A percentile compares a stretch with the other conserved stretches of the same genome.
These are phyloP conservation scores for Tridacna crocea DNA, from an alignment of 2,888 invertebrate species.

Conservation along the genomic window DNA sequence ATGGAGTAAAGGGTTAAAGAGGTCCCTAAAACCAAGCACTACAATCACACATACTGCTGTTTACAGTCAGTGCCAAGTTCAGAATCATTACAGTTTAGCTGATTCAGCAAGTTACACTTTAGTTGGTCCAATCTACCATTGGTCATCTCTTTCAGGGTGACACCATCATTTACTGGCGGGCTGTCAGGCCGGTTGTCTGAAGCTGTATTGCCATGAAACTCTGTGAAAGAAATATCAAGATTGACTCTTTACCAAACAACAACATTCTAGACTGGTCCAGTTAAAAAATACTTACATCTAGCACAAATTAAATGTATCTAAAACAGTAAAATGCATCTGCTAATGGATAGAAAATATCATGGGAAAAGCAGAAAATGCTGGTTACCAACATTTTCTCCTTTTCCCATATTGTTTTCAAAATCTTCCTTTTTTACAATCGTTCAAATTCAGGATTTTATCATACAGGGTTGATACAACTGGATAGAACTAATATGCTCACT, in stretches of 20 bases:
- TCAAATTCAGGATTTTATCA: too few relatives aligned
- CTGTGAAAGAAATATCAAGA: constrained; percentile 40
- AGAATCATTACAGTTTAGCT: constrained; percentile 33
- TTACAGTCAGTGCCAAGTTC: neutral
- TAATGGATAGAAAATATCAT: neutral
- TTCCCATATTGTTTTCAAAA: neutral
- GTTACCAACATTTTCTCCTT: neutral
- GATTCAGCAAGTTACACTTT: constrained; percentile 52
- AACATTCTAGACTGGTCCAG: neutral
- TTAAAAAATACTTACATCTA: neutral
- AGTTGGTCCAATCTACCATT: constrained; percentile 43
- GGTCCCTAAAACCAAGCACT: neutral
- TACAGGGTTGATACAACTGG: too few relatives aligned
- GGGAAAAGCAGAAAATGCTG: neutral
- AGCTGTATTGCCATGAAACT: constrained; percentile 78
- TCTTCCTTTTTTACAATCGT: neutral
- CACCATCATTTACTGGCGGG: constrained; percentile 39
- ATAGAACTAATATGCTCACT: too few relatives aligned
- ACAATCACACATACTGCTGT: constrained; percentile 11
- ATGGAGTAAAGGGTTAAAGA: neutral
- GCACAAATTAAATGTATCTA: neutral
- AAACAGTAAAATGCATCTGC: neutral
- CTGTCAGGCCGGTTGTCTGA: constrained; percentile 75
- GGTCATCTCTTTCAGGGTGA: neutral
- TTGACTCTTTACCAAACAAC: neutral